Conservation (phyloP, 2,797 vertebrate species). For the Holocentrus rufus region DNA sequence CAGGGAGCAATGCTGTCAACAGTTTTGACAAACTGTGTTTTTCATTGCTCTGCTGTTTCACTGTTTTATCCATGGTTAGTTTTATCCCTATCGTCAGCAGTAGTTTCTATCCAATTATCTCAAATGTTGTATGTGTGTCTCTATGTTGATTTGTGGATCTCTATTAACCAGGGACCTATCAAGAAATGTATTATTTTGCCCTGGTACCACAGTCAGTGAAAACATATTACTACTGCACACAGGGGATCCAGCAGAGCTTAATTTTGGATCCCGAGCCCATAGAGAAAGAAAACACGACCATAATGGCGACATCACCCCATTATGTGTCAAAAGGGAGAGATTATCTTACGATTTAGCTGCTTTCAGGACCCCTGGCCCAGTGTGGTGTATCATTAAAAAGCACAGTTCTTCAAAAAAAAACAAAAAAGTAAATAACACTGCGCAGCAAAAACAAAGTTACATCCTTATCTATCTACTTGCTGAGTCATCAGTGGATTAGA, state of each 20-base stretch:
- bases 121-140: constrained; percentile 16
- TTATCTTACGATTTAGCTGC: background rate
- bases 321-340: background rate
- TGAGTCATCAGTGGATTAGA: constrained; percentile 9
- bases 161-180: constrained; percentile 5
- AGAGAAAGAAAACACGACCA: background rate
- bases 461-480: constrained; percentile 11
- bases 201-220: constrained; percentile 1
- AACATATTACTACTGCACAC: background rate
- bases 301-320: background rate
- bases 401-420: constrained; percentile 4
- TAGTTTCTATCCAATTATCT: constrained; percentile 11
- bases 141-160: background rate
- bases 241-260: background rate
- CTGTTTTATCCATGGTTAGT: background rate
- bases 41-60: background rate
- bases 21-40: background rate
- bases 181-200: background rate
- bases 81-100: background rate
- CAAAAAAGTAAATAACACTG: background rate
- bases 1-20: constrained; percentile 14
- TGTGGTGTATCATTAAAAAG: constrained; percentile 28
- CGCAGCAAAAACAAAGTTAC: constrained; percentile 27
- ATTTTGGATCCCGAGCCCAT: background rate
- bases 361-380: constrained; percentile 10